Percentiles rank a stretch among this genome's conserved stretches.
Conservation (phyloP, 2,888 invertebrate genomes). For the Linyphia triangularis region DNA sequence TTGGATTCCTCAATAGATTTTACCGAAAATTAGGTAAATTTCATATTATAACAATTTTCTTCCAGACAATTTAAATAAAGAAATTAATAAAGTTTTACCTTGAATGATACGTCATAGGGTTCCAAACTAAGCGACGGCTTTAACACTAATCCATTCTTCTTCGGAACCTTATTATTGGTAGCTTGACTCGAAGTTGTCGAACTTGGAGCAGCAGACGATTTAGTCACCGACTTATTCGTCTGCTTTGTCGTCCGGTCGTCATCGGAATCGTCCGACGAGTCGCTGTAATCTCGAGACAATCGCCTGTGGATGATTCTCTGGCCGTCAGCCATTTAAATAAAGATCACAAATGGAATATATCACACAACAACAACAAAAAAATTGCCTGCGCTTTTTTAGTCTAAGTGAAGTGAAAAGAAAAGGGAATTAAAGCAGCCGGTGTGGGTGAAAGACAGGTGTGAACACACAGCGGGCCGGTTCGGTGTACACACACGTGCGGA, state of each 20-base stretch:
- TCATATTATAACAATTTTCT: too few species aligned
- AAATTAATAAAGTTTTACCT: constrained; percentile 52
- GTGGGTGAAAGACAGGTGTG: constrained; percentile 39
- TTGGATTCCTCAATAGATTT: too few species aligned
- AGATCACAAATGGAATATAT: background rate
- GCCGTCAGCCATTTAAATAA: constrained; percentile 29
- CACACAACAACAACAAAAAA: background rate
- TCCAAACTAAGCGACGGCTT: constrained; percentile 70
- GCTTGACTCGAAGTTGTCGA: background rate
- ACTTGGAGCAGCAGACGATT: background rate
- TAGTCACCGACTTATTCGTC: background rate
- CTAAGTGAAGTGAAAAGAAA: background rate
- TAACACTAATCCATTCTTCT: constrained; percentile 60
- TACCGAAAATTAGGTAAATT: too few species aligned
- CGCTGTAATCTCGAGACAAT: constrained; percentile 68
- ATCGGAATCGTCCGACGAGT: constrained; percentile 68
- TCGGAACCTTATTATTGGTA: constrained; percentile 27
- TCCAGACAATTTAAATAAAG: constrained; percentile 68
- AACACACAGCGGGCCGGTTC: constrained; percentile 24
- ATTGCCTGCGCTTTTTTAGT: background rate
- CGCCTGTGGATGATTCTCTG: constrained; percentile 64
- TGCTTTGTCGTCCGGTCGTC: constrained; percentile 5
- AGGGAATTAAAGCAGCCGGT: constrained; percentile 9
- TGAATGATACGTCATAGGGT: constrained; percentile 71
- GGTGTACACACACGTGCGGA: constrained; percentile 36